Percentiles rank a stretch among this genome's conserved stretches.
phyloP scores from a whole-genome alignment of 1,140 invertebrate genomes.

The Drosophila fuyamai region DNA sequence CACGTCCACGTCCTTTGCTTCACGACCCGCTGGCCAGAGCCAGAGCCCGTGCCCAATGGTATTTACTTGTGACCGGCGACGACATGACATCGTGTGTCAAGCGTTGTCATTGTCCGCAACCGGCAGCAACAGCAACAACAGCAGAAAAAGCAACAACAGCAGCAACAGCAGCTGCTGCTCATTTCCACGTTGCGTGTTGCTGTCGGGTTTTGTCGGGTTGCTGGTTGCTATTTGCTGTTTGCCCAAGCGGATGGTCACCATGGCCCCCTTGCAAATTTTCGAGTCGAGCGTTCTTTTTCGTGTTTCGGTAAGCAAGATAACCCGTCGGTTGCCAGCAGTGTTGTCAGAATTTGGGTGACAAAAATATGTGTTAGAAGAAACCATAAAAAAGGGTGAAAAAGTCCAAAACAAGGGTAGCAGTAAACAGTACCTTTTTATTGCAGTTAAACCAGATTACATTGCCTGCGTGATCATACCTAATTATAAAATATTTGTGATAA shows the following conservation, averaged over 20 bases:
- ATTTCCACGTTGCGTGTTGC: constrained; percentile 60
- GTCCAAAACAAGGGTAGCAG: background rate
- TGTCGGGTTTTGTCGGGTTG: constrained; percentile 15
- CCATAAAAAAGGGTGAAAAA: background rate
- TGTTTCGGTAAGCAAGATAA: constrained; percentile 50
- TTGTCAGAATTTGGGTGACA: constrained; percentile 7
- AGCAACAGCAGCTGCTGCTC: constrained; percentile 48
- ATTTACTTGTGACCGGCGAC: constrained; percentile 51
- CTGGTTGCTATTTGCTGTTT: constrained; percentile 26
- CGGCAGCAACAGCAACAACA: constrained; percentile 26
- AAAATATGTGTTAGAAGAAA: constrained; percentile 9
- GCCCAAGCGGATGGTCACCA: constrained; percentile 23
- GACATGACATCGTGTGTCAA: constrained; percentile 58
- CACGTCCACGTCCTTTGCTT: constrained; percentile 5
- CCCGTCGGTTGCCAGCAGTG: constrained; percentile 11
- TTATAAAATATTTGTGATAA: too few species aligned
- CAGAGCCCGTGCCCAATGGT: constrained; percentile 22
- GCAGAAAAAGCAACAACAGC: constrained; percentile 14
- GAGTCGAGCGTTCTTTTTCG: constrained; percentile 35
- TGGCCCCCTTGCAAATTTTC: constrained; percentile 43
- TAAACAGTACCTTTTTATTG: background rate
- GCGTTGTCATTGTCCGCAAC: constrained; percentile 52
- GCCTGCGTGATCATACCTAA: too few species aligned
- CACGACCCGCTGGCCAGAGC: constrained; percentile 12
- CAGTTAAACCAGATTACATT: too few species aligned